These are phyloP conservation scores for Neolamprologus sp. DNA, from an alignment of 2,113 vertebrate genomes.

Conservation along the genomic window DNA sequence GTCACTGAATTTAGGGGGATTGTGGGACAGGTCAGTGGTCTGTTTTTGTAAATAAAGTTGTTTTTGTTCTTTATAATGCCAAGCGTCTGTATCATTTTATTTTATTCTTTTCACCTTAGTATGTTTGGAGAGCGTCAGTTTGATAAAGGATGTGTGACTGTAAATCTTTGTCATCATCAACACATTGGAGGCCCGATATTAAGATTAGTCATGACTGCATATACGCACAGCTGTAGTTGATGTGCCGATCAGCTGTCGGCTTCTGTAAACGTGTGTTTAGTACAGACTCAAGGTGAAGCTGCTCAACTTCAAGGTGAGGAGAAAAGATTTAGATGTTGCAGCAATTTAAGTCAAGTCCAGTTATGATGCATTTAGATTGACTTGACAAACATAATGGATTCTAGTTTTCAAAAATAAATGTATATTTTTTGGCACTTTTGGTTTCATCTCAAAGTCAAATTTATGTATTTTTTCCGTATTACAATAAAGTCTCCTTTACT, in stretches of 20 bases:
- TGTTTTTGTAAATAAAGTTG: constrained; percentile 76
- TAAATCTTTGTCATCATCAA: background rate
- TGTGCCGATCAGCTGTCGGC: accelerated
- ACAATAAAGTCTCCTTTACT: background rate
- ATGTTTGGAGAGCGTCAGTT: background rate
- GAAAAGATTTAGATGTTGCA: background rate
- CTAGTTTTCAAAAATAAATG: background rate
- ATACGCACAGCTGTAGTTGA: background rate
- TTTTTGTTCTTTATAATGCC: constrained; percentile 38
- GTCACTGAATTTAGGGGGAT: constrained; percentile 41
- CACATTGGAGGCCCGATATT: background rate
- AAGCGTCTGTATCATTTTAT: constrained; percentile 6
- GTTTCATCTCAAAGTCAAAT: background rate
- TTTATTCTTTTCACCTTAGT: constrained; percentile 2
- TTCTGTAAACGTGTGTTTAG: background rate
- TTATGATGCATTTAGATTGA: background rate
- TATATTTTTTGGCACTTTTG: background rate
- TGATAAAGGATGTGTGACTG: background rate
- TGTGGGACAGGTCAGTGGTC: constrained; percentile 42
- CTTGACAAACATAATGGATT: background rate
- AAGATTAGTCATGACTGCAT: background rate
- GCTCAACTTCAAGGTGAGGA: background rate
- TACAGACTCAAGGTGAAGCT: background rate
- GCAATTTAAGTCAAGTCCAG: background rate
- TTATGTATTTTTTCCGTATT: background rate